A percentile compares a stretch with the other conserved stretches of the same genome.
These are phyloP conservation scores for Tinea pellionella DNA, from an alignment of 2,888 invertebrate genomes.

Conservation along the genomic window DNA sequence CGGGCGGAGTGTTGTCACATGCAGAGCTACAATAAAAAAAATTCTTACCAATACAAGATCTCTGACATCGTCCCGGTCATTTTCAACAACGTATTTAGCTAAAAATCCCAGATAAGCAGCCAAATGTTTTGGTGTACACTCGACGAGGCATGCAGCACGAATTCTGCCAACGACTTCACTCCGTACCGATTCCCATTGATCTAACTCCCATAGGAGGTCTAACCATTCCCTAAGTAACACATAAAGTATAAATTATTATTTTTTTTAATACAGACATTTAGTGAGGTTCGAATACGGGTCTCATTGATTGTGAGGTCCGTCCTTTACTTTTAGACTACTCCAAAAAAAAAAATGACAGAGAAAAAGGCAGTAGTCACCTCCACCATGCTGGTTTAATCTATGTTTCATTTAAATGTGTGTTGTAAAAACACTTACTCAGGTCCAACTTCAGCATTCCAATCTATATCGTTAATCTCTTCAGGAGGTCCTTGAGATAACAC, in stretches of 20 bases:
- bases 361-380: too few species aligned
- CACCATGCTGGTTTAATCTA: too few species aligned
- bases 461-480: slow-evolving; percentile 54
- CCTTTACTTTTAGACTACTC: too few species aligned
- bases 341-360: too few species aligned
- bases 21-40: too few species aligned
- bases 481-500: slow-evolving; percentile 69
- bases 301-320: too few species aligned
- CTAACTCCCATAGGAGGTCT: slow-evolving; percentile 73
- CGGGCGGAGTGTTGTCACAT: too few species aligned
- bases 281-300: too few species aligned
- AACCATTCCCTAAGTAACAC: slow-evolving; percentile 46
- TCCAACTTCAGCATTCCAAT: slow-evolving; percentile 56
- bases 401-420: too few species aligned
- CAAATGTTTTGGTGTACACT: slow-evolving; percentile 86
- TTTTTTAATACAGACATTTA: too few species aligned
- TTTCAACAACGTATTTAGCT: slow-evolving; percentile 73
- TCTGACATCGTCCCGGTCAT: slow-evolving; percentile 31
- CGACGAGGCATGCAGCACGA: slow-evolving; percentile 90
- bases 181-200: slow-evolving; percentile 80
- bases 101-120: slow-evolving; percentile 89
- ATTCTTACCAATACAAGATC: slow-evolving; percentile 43
- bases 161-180: slow-evolving; percentile 77
- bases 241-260: too few species aligned
- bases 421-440: slow-evolving; percentile 54